phyloP scores from a whole-genome alignment of 2,888 invertebrate genomes.

The Cyaniris semiargus region DNA sequence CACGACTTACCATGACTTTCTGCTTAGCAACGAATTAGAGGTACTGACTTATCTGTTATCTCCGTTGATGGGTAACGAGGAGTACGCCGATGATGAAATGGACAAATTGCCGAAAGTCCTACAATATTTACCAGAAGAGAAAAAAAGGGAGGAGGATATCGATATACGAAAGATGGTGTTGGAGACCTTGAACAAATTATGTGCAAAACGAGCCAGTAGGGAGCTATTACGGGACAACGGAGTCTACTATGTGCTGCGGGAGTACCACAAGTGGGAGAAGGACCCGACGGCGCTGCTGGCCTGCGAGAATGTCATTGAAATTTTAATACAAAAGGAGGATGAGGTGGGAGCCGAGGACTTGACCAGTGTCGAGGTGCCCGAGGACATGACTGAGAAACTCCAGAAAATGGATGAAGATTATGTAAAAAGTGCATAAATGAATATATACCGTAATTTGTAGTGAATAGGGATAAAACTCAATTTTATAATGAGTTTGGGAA shows the following conservation, averaged over 20 bases:
- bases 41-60: slow-evolving; percentile 87
- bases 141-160: slow-evolving; percentile 87
- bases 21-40: slow-evolving; percentile 77
- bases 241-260: too few relatives aligned
- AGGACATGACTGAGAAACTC: slow-evolving; percentile 87
- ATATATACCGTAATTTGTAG: slow-evolving; percentile 1
- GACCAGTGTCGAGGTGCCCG: slow-evolving; percentile 86
- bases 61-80: slow-evolving; percentile 93
- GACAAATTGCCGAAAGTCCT: slow-evolving; percentile 91
- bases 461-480: too few relatives aligned
- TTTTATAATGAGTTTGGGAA: too few relatives aligned
- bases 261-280: too few relatives aligned
- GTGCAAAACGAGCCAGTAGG: too few relatives aligned
- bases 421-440: slow-evolving; percentile 45
- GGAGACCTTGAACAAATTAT: slow-evolving; percentile 90
- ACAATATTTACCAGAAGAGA: slow-evolving; percentile 84
- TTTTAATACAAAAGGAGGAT: slow-evolving; percentile 92
- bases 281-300: slow-evolving; percentile 83
- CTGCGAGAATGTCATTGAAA: slow-evolving; percentile 93
- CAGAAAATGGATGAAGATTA: slow-evolving; percentile 83
- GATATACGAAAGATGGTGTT: slow-evolving; percentile 90
- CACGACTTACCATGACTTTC: slow-evolving; percentile 59
- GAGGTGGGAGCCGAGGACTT: slow-evolving; percentile 93
- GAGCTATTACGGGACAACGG: too few relatives aligned
- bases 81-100: slow-evolving; percentile 93